Base-by-base conservation (phyloP, 2,797 vertebrate genomes). In the Heterohyrax brucei region DNA sequence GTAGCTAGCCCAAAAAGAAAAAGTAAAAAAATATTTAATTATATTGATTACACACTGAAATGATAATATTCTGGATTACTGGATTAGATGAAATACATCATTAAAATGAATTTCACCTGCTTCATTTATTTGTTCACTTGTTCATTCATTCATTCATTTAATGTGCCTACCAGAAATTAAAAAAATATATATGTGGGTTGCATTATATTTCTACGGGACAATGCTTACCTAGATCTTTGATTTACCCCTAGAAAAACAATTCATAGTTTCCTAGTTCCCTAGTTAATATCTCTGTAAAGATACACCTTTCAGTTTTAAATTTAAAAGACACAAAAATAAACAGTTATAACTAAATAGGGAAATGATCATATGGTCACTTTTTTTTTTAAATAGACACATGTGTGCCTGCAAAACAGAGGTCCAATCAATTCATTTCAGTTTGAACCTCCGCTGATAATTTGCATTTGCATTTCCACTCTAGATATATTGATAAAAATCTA, bases 71-170 rank as follows among this genome's bases (percentile, higher is more conserved):
- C 92, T 44, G 44, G 26, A 59, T 87, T 76, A 50, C 10, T 13
- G 4, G 0, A 70, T 85, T 89, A 76, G 64, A 89, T 68, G 13
- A 91, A 84, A 93, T 72, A 56, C 13, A 79, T 72, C 44, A 46
- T 77, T 89, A 87, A 95, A 83, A 50, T 68, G 64, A 80, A 44
- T 93, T 72, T 82, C 33, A 91, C 68, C 75, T 92, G 75, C 10
- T 46, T 56, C 53, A 14, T 56, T 16, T 19, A 61, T 62, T 39
- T 61, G 16, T 13, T 93, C 33, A 78, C 76, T 7, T 78, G 26
- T 75, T 56, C 53, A 56, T 56, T 39, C 48, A 22, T 13, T 93
- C 33, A 78, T 80, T 7, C 61, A 26, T 73, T 50, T 24, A 44
- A 73, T 68, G 6, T 82, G 48, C 16, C 46, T 33, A 72, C 10